Percentiles rank a stretch among this genome's conserved stretches.
Conservation (phyloP, 2,888 invertebrate genomes). For the Lepidocyrtoides sp. region DNA sequence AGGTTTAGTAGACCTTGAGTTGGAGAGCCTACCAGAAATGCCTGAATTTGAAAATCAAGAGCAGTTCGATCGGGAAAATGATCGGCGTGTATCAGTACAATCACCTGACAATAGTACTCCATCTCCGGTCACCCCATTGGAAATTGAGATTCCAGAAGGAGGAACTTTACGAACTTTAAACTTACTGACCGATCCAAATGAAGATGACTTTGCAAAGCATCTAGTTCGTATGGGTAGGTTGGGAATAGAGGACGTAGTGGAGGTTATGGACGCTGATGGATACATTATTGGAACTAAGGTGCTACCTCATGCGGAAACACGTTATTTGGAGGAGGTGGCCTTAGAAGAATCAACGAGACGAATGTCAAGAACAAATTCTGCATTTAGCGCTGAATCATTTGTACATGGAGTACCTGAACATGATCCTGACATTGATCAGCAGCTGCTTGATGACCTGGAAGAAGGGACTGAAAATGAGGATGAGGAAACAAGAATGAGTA, state of each 20-base stretch:
- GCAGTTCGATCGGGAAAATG: background rate
- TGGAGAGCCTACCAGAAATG: conserved; percentile 6
- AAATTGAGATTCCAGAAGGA: conserved; percentile 57
- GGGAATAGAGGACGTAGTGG: conserved; percentile 63
- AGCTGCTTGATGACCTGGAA: background rate
- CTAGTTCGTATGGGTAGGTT: conserved; percentile 61
- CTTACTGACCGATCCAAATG: conserved; percentile 43
- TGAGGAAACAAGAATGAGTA: background rate
- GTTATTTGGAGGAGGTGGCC: conserved; percentile 60
- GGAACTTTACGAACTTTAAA: conserved; percentile 49
- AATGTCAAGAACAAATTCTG: background rate
- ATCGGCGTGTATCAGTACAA: background rate
- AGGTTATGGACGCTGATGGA: conserved; percentile 64
- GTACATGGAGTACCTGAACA: background rate
- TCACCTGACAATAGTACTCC: background rate
- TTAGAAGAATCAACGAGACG: conserved; percentile 42
- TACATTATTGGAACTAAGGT: conserved; percentile 59
- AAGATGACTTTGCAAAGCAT: conserved; percentile 68
- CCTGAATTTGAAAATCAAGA: background rate
- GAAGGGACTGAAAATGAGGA: conserved; percentile 3
- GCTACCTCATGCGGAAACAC: conserved; percentile 51
- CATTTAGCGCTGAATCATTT: background rate
- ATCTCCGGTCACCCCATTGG: background rate
- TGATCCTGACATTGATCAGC: background rate
- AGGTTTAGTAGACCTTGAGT: conserved; percentile 6